A percentile compares a stretch with the other conserved stretches of the same genome.
Evolutionary conservation across 2,797 vertebrate species (phyloP).

Genomic region (Hozukius guyotensis): DNA sequence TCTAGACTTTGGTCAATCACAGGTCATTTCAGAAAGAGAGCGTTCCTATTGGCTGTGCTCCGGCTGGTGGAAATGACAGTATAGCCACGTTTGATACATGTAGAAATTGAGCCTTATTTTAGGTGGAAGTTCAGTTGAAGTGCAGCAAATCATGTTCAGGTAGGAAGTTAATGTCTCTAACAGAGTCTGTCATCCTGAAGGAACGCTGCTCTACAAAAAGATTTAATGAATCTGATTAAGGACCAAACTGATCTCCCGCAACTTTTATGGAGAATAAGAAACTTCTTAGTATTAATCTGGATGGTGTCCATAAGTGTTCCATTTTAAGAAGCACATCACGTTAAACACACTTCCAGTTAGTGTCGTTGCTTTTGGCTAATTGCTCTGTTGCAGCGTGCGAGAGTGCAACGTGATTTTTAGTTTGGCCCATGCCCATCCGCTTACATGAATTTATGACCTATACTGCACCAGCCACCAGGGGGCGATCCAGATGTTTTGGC

Average conservation of each 20-base stretch:
- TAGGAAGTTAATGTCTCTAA: neutral
- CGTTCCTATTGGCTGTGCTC: too few species aligned
- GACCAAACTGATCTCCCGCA: neutral
- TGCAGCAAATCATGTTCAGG: neutral
- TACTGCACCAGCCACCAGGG: neutral
- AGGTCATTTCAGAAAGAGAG: too few species aligned
- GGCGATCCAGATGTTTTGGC: neutral
- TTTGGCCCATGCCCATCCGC: neutral
- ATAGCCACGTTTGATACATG: conserved; percentile 14
- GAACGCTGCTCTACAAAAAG: neutral
- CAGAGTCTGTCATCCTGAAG: neutral
- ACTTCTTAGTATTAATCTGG: too few species aligned
- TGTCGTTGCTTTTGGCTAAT: neutral
- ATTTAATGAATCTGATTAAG: neutral
- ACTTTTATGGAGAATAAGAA: neutral
- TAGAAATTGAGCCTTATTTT: neutral
- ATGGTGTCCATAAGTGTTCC: neutral
- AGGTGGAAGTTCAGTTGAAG: neutral
- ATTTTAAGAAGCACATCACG: neutral
- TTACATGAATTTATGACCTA: neutral
- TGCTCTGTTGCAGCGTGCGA: neutral
- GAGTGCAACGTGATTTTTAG: neutral
- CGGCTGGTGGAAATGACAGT: neutral
- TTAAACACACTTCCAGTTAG: neutral
- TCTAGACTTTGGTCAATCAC: too few species aligned